phyloP scores from a whole-genome alignment of 2,888 invertebrate species.

The Camponotus fellah region DNA sequence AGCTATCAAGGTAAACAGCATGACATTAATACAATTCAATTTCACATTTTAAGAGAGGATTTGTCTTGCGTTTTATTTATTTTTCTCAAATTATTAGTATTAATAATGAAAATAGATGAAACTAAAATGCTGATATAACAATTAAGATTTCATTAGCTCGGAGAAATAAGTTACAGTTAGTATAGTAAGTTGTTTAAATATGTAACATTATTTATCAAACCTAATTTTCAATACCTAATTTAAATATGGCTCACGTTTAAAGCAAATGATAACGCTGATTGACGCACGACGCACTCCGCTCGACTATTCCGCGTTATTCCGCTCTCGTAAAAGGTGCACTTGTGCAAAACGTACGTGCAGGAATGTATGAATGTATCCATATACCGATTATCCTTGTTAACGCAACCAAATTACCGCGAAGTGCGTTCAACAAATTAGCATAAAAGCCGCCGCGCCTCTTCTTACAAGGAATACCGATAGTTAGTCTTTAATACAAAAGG shows the following conservation, averaged over 20 bases:
- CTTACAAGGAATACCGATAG: constrained; percentile 12
- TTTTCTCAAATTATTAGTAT: too few species aligned
- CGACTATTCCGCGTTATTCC: constrained; percentile 42
- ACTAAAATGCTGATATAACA: not conserved
- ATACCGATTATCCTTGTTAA: constrained; percentile 78
- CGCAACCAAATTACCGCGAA: constrained; percentile 68
- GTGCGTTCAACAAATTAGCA: constrained; percentile 36
- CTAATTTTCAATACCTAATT: not conserved
- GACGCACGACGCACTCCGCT: constrained; percentile 64
- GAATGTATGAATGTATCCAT: constrained; percentile 81
- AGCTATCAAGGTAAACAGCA: too few species aligned
- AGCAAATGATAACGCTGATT: constrained; percentile 60
- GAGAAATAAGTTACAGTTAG: not conserved
- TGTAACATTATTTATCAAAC: not conserved
- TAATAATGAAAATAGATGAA: not conserved
- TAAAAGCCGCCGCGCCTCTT: constrained; percentile 28
- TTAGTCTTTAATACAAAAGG: not conserved
- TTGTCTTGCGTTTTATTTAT: too few species aligned
- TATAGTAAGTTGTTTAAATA: not conserved
- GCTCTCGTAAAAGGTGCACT: constrained; percentile 71
- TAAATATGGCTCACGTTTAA: not conserved
- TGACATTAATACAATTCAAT: too few species aligned
- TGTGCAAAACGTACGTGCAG: constrained; percentile 71
- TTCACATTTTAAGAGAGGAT: too few species aligned
- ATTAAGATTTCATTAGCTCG: not conserved